Base-by-base conservation (phyloP, 1,140 invertebrate genomes). In the Atta colombica region DNA sequence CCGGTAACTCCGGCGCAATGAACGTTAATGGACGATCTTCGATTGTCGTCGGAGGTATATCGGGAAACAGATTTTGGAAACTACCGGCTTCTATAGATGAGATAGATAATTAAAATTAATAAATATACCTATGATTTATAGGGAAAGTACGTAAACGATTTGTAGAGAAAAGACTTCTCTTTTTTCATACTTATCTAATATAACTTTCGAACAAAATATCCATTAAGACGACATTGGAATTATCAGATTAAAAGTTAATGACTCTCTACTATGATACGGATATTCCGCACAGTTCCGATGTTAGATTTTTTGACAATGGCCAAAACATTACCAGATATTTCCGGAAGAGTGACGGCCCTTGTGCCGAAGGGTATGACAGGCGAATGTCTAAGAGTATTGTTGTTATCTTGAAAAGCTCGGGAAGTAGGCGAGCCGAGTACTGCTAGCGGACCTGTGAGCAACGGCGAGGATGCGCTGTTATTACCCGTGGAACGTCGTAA, bases 1-100 rank as follows among this genome's bases (percentile, higher is more conserved):
- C 98, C 55, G 98, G 98, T 77, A 99, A 95, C 94, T 99, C 99
- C 7, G 98, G 98, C 39, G 98, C 97, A 35, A 98, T 96, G 95
- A 99, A 99, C 86, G 97, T 97, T 86, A 98, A 96, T 81, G 97
- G 97, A 82, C 97, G 96, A 87, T 96, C 95, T 77, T 96, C 95
- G 3, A 92, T 93, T n/a, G 91, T 92, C 25, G 90, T 93, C 25
- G 92, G 77, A 74, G 94, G 95, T 25, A 96, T 95, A 60, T 97
- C 96, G 51, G 96, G 94, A 80, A 97, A 95, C 68, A 96, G 92
- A 89, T 93, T 96, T 89, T 96, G 96, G 75, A 97, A 96, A 78
- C 96, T 96, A 28, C 96, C 96, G n/a, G 96, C 96, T 91, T 97
- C 96, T 94, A 86, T 45, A 89, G 74, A 87, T 55, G 21, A 35